phyloP scores from a whole-genome alignment of 2,888 invertebrate species.

The Sarcophaga variegata region DNA sequence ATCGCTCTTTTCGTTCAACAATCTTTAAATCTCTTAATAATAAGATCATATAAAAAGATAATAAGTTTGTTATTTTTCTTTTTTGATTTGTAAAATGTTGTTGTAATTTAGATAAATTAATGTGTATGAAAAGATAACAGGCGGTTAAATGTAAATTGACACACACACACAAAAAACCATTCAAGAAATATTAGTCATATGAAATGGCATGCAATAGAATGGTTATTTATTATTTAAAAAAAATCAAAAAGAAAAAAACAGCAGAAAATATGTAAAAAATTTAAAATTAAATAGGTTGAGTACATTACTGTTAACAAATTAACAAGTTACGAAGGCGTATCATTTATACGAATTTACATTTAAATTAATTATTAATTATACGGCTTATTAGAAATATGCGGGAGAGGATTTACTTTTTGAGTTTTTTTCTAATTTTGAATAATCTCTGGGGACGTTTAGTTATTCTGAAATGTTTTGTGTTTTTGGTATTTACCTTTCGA shows the following conservation, averaged over 20 bases:
- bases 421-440: too few relatives aligned
- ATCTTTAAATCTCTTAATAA: slow-evolving; percentile 69
- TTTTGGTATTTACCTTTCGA: too few relatives aligned
- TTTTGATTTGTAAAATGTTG: slow-evolving; percentile 59
- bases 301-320: too few relatives aligned
- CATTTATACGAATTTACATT: slow-evolving; percentile 14
- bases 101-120: slow-evolving; percentile 66
- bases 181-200: slow-evolving; percentile 37
- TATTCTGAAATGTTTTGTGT: too few relatives aligned
- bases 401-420: background rate
- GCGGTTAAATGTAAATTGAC: slow-evolving; percentile 44
- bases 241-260: too few relatives aligned
- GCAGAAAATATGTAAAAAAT: too few relatives aligned
- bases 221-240: too few relatives aligned
- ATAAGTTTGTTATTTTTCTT: slow-evolving; percentile 58
- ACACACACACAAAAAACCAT: background rate
- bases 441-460: too few relatives aligned
- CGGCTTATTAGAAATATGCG: background rate
- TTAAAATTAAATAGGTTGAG: too few relatives aligned
- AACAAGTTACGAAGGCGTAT: slow-evolving; percentile 26
- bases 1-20: slow-evolving; percentile 63
- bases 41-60: slow-evolving; percentile 66
- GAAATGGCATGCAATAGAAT: slow-evolving; percentile 33
- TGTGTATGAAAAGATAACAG: slow-evolving; percentile 59
- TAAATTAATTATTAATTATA: slow-evolving; percentile 21